Percentiles rank a stretch among this genome's conserved stretches.
phyloP scores from a whole-genome alignment of 2,113 vertebrate genomes.

The Mus spicilegus region DNA sequence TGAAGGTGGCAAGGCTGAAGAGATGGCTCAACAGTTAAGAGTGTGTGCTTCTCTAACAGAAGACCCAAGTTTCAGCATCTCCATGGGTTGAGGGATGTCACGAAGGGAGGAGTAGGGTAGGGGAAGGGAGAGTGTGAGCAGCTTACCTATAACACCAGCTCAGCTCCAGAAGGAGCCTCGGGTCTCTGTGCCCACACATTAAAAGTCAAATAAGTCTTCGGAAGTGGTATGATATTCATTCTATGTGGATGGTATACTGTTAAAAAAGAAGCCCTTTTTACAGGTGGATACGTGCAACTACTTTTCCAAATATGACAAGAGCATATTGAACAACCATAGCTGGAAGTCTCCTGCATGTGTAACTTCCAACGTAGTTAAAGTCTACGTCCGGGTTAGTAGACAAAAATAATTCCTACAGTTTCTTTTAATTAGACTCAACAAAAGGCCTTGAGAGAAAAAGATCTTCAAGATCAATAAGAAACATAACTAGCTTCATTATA shows the following conservation, averaged over 20 bases:
- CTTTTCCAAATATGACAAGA: neutral
- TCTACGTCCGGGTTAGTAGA: neutral
- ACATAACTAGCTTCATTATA: neutral
- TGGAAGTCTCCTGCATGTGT: neutral
- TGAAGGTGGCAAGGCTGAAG: neutral
- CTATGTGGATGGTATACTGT: neutral
- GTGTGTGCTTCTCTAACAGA: neutral
- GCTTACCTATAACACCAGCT: neutral
- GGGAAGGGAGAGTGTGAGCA: neutral
- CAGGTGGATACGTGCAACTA: neutral
- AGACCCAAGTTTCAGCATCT: neutral
- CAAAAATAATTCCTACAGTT: neutral
- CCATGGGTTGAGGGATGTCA: neutral
- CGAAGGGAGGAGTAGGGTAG: neutral
- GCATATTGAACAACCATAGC: neutral
- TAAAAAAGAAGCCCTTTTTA: too few species aligned
- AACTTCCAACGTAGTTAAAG: neutral
- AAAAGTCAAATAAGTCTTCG: neutral
- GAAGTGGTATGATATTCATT: neutral
- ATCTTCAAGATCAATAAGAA: neutral
- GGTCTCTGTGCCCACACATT: neutral
- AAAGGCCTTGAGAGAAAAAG: neutral
- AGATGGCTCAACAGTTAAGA: neutral
- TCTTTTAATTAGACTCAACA: neutral
- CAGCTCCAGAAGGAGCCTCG: neutral